Evolutionary conservation across 2,113 vertebrate genomes (phyloP).

Genomic region (Picathartes gymnocephalus): DNA sequence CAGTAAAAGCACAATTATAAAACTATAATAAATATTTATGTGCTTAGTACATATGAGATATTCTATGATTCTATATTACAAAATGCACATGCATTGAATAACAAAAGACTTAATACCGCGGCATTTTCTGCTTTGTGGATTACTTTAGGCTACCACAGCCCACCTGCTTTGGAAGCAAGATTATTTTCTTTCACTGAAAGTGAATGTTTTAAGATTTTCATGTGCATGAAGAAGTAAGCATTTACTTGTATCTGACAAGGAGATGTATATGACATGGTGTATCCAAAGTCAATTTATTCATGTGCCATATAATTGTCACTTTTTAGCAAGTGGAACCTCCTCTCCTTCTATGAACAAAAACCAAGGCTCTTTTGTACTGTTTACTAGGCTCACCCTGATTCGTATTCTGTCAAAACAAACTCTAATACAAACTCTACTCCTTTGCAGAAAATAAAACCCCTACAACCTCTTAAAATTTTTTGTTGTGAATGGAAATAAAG

Average conservation of each 20-base stretch:
- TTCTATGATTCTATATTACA: not conserved
- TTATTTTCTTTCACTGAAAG: conserved; percentile 10
- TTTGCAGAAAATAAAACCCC: not conserved
- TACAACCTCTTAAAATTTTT: not conserved
- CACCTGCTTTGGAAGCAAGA: conserved; percentile 23
- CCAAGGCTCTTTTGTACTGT: not conserved
- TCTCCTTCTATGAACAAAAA: not conserved
- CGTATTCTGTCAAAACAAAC: conserved; percentile 25
- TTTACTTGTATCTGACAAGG: not conserved
- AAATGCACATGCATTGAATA: conserved; percentile 20
- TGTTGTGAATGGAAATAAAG: conserved; percentile 50
- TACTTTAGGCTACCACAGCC: not conserved
- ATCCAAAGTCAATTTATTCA: not conserved
- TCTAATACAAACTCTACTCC: not conserved
- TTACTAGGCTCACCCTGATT: not conserved
- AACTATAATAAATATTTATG: conserved; percentile 46
- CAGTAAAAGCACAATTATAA: conserved; percentile 18
- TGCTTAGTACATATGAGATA: not conserved
- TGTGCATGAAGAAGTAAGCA: not conserved
- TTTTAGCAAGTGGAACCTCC: not conserved
- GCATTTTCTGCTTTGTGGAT: conserved; percentile 11
- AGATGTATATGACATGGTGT: not conserved
- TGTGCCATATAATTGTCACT: not conserved
- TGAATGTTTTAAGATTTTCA: not conserved
- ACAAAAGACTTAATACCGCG: not conserved